Evolutionary conservation across 2,888 invertebrate species (phyloP).

Genomic region (Hyppa rectilinea): DNA sequence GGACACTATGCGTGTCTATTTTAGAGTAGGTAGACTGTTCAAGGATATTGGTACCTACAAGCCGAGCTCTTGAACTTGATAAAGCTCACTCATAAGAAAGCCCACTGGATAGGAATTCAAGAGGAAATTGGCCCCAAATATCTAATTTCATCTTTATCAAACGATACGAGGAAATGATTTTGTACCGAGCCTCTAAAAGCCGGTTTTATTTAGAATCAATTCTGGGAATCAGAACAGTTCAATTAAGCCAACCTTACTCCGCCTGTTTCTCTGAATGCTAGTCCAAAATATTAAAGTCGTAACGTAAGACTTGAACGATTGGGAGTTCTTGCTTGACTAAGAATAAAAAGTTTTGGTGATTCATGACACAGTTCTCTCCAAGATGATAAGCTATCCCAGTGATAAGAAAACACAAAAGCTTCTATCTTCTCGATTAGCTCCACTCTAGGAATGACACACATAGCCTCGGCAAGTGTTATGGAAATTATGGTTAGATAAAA

Average conservation of each 20-base stretch:
- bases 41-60: not conserved
- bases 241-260: no score
- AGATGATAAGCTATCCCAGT: conserved; percentile 42
- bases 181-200: not conserved
- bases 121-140: not conserved
- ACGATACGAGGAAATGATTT: not conserved
- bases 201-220: not conserved
- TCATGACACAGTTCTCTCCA: conserved; percentile 26
- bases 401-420: conserved; percentile 53
- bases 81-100: not conserved
- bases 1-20: not conserved
- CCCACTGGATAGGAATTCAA: not conserved
- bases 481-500: conserved; percentile 27
- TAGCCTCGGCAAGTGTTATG: conserved; percentile 31
- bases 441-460: conserved; percentile 19
- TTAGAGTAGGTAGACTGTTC: not conserved
- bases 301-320: no score
- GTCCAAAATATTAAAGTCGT: not conserved
- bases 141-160: not conserved
- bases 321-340: not conserved
- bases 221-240: not conserved
- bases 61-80: not conserved
- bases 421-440: conserved; percentile 53
- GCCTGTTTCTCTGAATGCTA: not conserved
- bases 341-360: not conserved